A percentile compares a stretch with the other conserved stretches of the same genome.
Conservation (phyloP, 2,888 invertebrate species). For the Crioceris asparagi region DNA sequence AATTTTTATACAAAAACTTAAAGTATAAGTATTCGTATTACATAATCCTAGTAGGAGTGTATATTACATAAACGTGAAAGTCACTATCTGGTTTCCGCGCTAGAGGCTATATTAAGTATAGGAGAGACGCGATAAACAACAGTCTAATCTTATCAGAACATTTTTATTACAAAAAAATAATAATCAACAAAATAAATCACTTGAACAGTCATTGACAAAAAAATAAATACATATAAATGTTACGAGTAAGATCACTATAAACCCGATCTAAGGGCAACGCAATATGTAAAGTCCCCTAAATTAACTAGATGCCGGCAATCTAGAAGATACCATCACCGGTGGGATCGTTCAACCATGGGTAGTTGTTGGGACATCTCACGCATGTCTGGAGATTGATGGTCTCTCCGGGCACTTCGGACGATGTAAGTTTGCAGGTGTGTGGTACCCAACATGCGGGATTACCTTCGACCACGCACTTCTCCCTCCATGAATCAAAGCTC, state of each 20-base stretch:
- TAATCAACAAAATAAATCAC: slow-evolving; percentile 35
- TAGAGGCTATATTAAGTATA: too few species aligned
- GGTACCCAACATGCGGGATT: slow-evolving; percentile 78
- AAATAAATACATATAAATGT: slow-evolving; percentile 34
- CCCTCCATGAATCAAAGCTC: slow-evolving; percentile 91
- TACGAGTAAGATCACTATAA: slow-evolving; percentile 30
- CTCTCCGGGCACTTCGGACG: slow-evolving; percentile 89
- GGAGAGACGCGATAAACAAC: slow-evolving; percentile 18
- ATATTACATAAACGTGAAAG: slow-evolving; percentile 28
- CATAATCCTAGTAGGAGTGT: slow-evolving; percentile 26
- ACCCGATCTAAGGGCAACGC: slow-evolving; percentile 19
- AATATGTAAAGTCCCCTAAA: slow-evolving; percentile 22
- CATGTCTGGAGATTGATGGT: slow-evolving; percentile 90
- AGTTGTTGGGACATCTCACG: slow-evolving; percentile 86
- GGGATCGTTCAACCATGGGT: slow-evolving; percentile 91
- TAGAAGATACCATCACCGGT: slow-evolving; percentile 85
- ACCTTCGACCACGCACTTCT: slow-evolving; percentile 84
- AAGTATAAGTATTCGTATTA: slow-evolving; percentile 21
- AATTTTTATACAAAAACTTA: slow-evolving; percentile 8
- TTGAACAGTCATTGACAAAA: slow-evolving; percentile 32
- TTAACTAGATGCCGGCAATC: slow-evolving; percentile 34
- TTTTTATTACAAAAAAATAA: slow-evolving; percentile 31
- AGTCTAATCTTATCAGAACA: slow-evolving; percentile 30
- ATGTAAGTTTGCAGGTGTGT: slow-evolving; percentile 81
- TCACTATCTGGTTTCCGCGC: slow-evolving; percentile 20